Base-by-base conservation (phyloP, 2,113 vertebrate genomes). In the Tragulus kanchil region DNA sequence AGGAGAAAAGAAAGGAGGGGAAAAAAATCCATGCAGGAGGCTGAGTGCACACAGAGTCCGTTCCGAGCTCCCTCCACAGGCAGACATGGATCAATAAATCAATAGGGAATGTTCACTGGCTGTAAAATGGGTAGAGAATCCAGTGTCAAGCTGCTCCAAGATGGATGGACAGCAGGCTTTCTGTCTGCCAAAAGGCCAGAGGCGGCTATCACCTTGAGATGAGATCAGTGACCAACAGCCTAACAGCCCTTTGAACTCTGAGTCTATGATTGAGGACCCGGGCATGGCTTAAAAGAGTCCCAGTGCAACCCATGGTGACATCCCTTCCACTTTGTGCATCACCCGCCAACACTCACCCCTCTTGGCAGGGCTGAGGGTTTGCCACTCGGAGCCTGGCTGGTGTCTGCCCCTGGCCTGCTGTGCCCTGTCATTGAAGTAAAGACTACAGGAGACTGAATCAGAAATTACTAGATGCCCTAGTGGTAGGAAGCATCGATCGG, bases 21-120 rank as follows among this genome's bases (percentile, higher is more conserved):
- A 98, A 98, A 99, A 99, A 99, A 99, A 99, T 99, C 99, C 99
- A 99, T 99, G 99, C 98, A 98, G 98, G 98, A 98, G 98, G 98
- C 98, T 98, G 98, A 99, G 98, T 99, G 99, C 98, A 99, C 99
- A 98, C 98, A 98, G 98, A 99, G 99, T 99, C 99, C 99, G 98
- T 98, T 98, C 99, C 93, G 98, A 99, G 98, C 98, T 99, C 99
- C 99, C 99, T 99, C 99, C 99, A 99, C 98, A 99, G 99, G 99
- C 99, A 99, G 99, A 99, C 99, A 99, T 98, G 97, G 98, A 99
- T 99, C 99, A 99, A 99, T 99, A 99, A 99, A 99, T 99, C 99
- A 99, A 99, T 99, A 98, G 99, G 99, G 99, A 99, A 99, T 99
- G 99, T 99, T 99, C 99, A 99, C 99, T 99, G 99, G 99, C 99